Evolutionary conservation across 2,888 invertebrate species (phyloP).

Genomic region (Tribolium freemani): DNA sequence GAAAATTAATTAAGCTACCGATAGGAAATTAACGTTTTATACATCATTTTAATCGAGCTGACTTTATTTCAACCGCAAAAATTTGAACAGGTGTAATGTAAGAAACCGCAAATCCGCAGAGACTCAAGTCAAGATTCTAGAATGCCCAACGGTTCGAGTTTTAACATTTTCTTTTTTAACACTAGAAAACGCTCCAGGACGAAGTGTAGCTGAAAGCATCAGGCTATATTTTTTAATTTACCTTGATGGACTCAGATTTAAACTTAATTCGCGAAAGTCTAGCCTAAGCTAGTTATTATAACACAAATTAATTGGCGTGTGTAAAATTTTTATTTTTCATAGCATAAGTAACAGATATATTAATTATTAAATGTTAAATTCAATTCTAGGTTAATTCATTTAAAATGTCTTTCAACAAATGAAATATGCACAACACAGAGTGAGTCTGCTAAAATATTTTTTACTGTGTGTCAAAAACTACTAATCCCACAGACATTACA

Average conservation of each 20-base stretch:
- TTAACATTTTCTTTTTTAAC: neutral
- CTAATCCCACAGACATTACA: too few species aligned
- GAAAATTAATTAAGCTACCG: constrained; percentile 22
- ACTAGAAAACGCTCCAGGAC: neutral
- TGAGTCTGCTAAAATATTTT: too few species aligned
- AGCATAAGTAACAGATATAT: too few species aligned
- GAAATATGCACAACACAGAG: too few species aligned
- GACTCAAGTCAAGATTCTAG: neutral
- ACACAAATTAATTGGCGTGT: too few species aligned
- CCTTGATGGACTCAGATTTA: neutral
- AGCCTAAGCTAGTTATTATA: too few species aligned
- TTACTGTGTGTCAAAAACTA: too few species aligned
- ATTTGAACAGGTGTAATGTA: neutral
- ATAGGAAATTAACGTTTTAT: constrained; percentile 2
- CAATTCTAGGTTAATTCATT: too few species aligned
- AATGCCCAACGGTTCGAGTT: neutral
- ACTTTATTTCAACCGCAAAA: neutral
- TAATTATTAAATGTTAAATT: too few species aligned
- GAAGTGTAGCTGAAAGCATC: neutral
- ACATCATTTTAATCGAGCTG: neutral
- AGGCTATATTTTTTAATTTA: neutral
- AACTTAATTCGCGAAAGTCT: too few species aligned
- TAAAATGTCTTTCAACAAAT: too few species aligned
- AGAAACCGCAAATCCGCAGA: neutral
- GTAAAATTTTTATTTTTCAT: too few species aligned